Conservation (phyloP, 2,113 vertebrate species). For the Anarhynchus alexandrinus region DNA sequence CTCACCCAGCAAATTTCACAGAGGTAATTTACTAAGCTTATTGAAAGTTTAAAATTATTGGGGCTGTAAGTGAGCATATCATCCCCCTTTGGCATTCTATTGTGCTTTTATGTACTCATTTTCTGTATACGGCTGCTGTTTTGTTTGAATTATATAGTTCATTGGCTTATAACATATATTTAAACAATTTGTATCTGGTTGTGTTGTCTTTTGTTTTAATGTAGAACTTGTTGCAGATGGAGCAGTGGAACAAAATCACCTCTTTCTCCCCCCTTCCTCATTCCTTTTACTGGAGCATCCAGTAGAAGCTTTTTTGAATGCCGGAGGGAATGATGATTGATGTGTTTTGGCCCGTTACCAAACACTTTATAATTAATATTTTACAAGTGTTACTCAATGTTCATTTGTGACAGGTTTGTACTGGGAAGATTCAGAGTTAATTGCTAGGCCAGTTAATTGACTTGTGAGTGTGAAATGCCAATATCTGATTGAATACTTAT, state of each 20-base stretch:
- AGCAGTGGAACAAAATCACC: neutral
- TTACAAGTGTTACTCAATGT: neutral
- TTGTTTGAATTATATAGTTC: neutral
- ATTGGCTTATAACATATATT: neutral
- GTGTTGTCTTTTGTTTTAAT: neutral
- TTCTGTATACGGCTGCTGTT: neutral
- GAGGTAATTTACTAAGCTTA: neutral
- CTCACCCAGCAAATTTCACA: neutral
- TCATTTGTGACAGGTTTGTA: neutral
- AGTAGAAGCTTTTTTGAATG: neutral
- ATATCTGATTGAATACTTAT: neutral
- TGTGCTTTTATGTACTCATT: neutral
- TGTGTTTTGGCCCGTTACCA: neutral
- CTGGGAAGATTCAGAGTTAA: neutral
- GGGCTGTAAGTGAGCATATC: neutral
- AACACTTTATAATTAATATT: constrained; percentile 2
- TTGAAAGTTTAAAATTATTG: neutral
- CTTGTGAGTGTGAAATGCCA: neutral
- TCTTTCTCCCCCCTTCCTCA: neutral
- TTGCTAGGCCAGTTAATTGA: constrained; percentile 13
- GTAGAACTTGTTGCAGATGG: neutral
- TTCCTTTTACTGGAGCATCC: neutral
- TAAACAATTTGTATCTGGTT: neutral
- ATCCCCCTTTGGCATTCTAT: neutral
- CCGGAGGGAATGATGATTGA: neutral